phyloP scores from a whole-genome alignment of 2,797 vertebrate species.

The Peromyscus eremicus region DNA sequence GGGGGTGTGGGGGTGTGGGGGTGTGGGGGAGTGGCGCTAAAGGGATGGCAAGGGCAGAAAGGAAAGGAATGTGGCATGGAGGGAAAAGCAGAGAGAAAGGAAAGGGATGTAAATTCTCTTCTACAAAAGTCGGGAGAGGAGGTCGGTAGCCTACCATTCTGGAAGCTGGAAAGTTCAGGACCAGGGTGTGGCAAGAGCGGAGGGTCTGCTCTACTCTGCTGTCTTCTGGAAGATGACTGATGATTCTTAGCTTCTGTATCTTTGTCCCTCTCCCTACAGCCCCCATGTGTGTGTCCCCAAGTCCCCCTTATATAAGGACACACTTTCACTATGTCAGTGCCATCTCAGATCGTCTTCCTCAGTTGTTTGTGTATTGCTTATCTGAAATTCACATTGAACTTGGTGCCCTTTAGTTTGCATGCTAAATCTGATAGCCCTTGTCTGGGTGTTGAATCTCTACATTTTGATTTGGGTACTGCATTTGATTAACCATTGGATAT shows the following conservation, averaged over 20 bases:
- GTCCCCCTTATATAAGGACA: background rate
- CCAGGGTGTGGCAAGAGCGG: background rate
- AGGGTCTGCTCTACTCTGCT: background rate
- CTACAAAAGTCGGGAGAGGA: background rate
- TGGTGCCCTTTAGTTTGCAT: background rate
- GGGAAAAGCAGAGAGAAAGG: background rate
- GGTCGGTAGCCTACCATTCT: background rate
- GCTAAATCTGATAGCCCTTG: background rate
- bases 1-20: too few species aligned
- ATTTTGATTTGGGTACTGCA: background rate
- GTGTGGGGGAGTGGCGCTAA: background rate
- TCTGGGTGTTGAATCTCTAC: background rate
- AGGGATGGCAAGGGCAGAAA: background rate
- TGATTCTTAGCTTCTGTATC: background rate
- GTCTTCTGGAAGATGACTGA: background rate
- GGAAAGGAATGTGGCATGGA: background rate
- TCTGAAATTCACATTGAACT: background rate
- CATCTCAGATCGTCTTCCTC: background rate
- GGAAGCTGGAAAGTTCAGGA: background rate
- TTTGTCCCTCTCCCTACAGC: background rate
- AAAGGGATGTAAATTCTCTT: background rate
- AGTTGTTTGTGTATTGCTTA: background rate
- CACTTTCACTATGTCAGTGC: background rate
- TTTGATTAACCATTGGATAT: background rate
- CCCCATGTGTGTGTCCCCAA: background rate